Base-by-base conservation (phyloP, 1,140 invertebrate genomes). In the Drosophila equinoxialis region DNA sequence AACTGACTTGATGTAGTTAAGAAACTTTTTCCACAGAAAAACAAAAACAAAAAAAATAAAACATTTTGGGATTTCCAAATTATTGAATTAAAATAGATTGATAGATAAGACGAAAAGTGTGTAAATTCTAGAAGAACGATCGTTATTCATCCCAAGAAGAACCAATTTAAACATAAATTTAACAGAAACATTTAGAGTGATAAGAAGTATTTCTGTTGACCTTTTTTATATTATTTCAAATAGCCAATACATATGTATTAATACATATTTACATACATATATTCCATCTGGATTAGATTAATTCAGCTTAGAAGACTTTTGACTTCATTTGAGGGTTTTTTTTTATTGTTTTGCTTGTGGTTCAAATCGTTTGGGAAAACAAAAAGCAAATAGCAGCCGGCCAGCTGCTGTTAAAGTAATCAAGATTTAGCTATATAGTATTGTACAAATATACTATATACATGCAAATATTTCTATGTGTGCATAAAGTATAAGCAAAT, bases 401-500 rank as follows among this genome's bases (percentile, higher is more conserved):
- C 61, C 45, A 41, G 70, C 77, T 75, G 81, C 77, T 85, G 81
- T 77, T 85, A 74, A 61, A 69, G 71, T 79, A 82, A 86, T 86
- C 83, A 79, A 87, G 83, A 86, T 86, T 69, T 79, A 79, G 60
- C 57, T 42, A 45, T 41, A 59, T 48, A 33, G 11, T 39, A 39
- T 39, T 39, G 10, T 11, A 39, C 11, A 39, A 20, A 26, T 33
- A 26, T 59, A 59, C 11, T 37, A 33, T 8, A 64, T 26, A 60
- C 26, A 57, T 7, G 20, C 20, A 37, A 37, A 59, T 45, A 30
- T 54, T n/a, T 59, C 23, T 57, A 33, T 64, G 61, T 74, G 26
- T 77, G 64, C 63, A 51, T 58, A 76, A 89, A 79, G 64, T 64
- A 51, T 51, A 76, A 89, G 82, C 86, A 76, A 75, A 68, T 64